Percentiles rank a stretch among this genome's conserved stretches.
These are phyloP conservation scores for Lampris megalopsis DNA, from an alignment of 2,113 vertebrate species.

Conservation along the genomic window DNA sequence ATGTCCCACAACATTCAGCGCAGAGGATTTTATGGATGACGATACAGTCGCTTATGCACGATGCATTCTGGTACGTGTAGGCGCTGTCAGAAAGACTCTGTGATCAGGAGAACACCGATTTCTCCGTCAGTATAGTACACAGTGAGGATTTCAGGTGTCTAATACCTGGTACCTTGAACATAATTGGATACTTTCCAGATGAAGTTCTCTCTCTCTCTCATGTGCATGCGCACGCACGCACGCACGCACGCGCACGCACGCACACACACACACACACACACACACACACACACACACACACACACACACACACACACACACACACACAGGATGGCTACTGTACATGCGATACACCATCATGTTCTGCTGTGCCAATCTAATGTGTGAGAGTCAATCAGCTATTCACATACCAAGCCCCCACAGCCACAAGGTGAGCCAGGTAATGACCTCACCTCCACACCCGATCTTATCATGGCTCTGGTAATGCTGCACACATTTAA, in stretches of 20 bases:
- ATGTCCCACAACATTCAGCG: too few species aligned
- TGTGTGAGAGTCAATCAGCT: not conserved
- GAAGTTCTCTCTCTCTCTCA: not conserved
- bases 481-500: not conserved
- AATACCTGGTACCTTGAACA: too few species aligned
- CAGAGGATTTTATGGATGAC: too few species aligned
- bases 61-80: too few species aligned
- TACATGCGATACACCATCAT: not conserved
- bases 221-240: not conserved
- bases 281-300: not conserved
- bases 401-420: not conserved
- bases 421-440: not conserved
- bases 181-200: too few species aligned
- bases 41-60: too few species aligned
- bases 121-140: too few species aligned
- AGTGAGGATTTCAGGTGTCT: too few species aligned
- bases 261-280: not conserved
- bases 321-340: not conserved
- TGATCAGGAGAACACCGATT: too few species aligned
- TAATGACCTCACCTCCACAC: not conserved
- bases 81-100: too few species aligned
- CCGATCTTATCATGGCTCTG: not conserved
- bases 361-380: not conserved
- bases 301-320: not conserved
- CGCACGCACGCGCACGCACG: not conserved